Conservation (phyloP, 2,888 invertebrate genomes). For the Leptinotarsa haldemani region DNA sequence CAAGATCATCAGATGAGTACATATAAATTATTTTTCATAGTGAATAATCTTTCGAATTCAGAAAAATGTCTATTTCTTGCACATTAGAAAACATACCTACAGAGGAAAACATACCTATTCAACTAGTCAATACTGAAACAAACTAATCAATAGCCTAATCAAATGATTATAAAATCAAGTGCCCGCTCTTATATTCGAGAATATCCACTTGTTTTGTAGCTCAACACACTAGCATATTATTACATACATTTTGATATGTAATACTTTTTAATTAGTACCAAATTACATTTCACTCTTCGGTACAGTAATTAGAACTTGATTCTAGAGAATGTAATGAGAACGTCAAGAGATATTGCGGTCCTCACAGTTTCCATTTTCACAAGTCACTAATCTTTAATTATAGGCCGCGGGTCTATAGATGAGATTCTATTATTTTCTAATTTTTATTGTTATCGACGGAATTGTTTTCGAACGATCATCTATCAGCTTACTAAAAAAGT, state of each 20-base stretch:
- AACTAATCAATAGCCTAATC: neutral
- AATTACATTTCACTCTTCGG: conserved; percentile 16
- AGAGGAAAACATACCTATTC: too few species aligned
- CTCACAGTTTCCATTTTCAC: neutral
- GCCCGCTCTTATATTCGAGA: too few species aligned
- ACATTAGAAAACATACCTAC: too few species aligned
- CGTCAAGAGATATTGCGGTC: conserved; percentile 5
- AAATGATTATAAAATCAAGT: neutral
- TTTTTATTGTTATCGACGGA: neutral
- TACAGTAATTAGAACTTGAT: conserved; percentile 5
- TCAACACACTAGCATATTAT: neutral
- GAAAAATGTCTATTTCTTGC: too few species aligned
- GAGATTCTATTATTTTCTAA: neutral
- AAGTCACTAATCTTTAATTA: conserved; percentile 21
- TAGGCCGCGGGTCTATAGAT: neutral
- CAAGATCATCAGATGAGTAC: too few species aligned
- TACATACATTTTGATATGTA: conserved; percentile 4
- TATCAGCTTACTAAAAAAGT: too few species aligned
- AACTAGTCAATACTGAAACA: too few species aligned
- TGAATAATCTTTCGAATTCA: too few species aligned
- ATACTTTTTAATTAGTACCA: conserved; percentile 18
- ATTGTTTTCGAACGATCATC: neutral
- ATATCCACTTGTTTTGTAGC: neutral
- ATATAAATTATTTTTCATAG: too few species aligned
- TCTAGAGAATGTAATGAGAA: conserved; percentile 5